phyloP scores from a whole-genome alignment of 2,113 vertebrate genomes.

The human (Homo sapiens) region DNA sequence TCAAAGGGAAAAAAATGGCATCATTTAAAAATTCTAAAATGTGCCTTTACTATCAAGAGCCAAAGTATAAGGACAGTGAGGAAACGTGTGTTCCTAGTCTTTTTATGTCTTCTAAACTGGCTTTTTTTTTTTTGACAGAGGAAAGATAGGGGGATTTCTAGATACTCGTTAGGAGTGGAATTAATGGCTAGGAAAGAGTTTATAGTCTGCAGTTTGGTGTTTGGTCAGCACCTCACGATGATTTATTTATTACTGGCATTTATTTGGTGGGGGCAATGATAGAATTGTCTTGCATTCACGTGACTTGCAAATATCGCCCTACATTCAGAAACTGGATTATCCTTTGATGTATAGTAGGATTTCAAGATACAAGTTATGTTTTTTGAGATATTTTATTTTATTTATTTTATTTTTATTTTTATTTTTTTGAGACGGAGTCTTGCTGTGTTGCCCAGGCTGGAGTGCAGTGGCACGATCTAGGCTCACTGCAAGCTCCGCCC shows the following conservation, averaged over 20 bases:
- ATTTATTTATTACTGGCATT: not conserved
- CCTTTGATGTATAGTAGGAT: not conserved
- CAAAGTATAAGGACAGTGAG: not conserved
- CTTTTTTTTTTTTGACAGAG: not conserved
- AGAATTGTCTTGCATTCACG: not conserved
- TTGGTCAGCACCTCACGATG: not conserved
- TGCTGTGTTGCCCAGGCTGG: too few relatives aligned
- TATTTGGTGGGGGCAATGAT: not conserved
- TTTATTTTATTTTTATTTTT: too few relatives aligned
- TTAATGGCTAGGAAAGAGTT: not conserved
- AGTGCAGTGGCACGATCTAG: too few relatives aligned
- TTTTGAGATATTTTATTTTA: constrained; percentile 22
- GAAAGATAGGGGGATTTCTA: not conserved
- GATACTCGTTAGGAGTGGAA: not conserved
- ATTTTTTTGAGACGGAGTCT: too few relatives aligned
- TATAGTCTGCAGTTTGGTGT: not conserved
- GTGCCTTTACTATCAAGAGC: not conserved
- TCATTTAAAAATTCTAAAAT: not conserved
- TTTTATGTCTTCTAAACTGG: not conserved
- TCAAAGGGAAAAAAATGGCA: not conserved
- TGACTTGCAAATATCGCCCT: not conserved
- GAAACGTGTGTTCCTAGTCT: not conserved
- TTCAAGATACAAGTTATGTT: not conserved
- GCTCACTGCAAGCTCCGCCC: too few relatives aligned
- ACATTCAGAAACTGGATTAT: not conserved